These are phyloP conservation scores for Chiloscyllium punctatum DNA, from an alignment of 2,797 vertebrate genomes.

Conservation along the genomic window DNA sequence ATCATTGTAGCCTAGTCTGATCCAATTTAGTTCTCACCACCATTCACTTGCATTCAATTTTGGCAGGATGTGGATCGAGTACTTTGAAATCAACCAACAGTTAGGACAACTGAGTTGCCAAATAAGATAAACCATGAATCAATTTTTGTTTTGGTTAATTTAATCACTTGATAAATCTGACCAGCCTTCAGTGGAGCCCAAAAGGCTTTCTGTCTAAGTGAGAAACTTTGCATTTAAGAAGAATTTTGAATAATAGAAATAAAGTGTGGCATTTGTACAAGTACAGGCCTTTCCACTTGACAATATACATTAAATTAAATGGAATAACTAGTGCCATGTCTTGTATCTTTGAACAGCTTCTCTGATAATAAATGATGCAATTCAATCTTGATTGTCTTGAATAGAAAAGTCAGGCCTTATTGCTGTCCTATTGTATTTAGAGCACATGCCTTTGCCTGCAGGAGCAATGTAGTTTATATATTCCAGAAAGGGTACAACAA, in stretches of 20 bases:
- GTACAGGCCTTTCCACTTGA: background rate
- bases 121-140: background rate
- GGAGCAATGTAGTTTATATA: background rate
- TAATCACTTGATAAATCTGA: background rate
- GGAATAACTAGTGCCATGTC: background rate
- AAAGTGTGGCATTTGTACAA: background rate
- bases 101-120: background rate
- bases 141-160: background rate
- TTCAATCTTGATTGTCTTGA: constrained; percentile 26
- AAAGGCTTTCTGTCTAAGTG: background rate
- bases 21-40: background rate
- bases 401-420: background rate
- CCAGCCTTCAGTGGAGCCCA: background rate
- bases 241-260: background rate
- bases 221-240: background rate
- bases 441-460: constrained; percentile 7
- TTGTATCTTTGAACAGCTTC: background rate
- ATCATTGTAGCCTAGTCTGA: background rate
- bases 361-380: background rate
- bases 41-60: background rate
- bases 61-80: background rate
- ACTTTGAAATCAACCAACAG: background rate
- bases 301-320: background rate
- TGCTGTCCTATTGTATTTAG: constrained; percentile 7
- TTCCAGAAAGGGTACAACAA: constrained; percentile 6